Base-by-base conservation (phyloP, 2,113 vertebrate genomes). In the Brachyhypopomus occidentalis region DNA sequence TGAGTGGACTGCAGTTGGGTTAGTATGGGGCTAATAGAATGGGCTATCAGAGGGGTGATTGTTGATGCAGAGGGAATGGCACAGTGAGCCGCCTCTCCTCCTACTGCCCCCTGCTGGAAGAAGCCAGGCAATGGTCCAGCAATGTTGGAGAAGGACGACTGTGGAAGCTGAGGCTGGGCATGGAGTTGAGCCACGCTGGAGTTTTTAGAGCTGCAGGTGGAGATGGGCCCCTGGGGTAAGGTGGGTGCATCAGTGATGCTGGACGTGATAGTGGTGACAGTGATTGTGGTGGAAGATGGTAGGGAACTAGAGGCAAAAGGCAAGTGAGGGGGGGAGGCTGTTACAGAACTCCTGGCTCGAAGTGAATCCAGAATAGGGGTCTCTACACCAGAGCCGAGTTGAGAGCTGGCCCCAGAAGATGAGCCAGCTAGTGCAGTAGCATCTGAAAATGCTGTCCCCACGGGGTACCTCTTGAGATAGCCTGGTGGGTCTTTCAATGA, bases 251-350 rank as follows among this genome's bases (percentile, higher is more conserved):
- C 38, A 14, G 90, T 84, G 1, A 86, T 85, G 87, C 83, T 0
- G 9, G 48, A 90, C 75, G 62, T 88, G 92, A 45, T 93, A 90
- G 22, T 92, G 72, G 19, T 94, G 91, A 74, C 93, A 90, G 86
- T 94, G 87, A 79, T 88, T 83, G 17, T 83, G 22, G 74, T 58
- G 34, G 76, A 80, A 78, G 75, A 88, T 80, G 60, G 83, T n/a
- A 60, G 88, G 73, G n/a, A 95, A 91, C 95, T 96, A 91, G 94
- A 94, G 88, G 92, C 93, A 6, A 94, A 95, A 34, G 92, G 94
- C 0, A 92, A 87, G 90, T 92, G 60, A 90, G 84, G 0, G 30
- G 69, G 79, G 77, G 60, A 72, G 36, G 79, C 77, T 34, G 92
- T 90, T n/a, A 93, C 92, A 0, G 82, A 88, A 8, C 88, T 85